Evolutionary conservation across 2,888 invertebrate genomes (phyloP).

Genomic region (Oasisia sp.): DNA sequence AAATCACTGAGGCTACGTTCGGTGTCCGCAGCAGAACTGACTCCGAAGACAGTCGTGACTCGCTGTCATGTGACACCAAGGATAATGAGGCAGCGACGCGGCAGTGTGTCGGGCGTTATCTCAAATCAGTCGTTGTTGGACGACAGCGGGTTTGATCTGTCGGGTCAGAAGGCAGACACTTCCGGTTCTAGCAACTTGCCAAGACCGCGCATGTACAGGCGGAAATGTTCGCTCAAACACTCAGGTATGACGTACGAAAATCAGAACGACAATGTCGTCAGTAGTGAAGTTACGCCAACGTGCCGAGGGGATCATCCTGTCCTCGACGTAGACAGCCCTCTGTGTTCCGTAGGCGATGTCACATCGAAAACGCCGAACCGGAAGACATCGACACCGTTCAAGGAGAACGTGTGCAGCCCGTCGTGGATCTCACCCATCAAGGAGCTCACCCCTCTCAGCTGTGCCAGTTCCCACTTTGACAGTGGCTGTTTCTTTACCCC

Average conservation of each 20-base stretch:
- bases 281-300: background rate
- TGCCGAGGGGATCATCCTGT: background rate
- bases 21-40: background rate
- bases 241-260: background rate
- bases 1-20: constrained; percentile 1
- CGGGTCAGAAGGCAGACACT: background rate
- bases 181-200: background rate
- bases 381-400: background rate
- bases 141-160: background rate
- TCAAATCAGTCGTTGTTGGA: background rate
- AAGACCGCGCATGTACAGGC: background rate
- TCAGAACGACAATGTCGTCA: background rate
- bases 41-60: background rate
- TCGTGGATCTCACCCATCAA: constrained; percentile 3
- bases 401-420: background rate
- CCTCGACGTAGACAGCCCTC: background rate
- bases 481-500: constrained; percentile 4
- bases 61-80: background rate
- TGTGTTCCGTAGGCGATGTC: background rate
- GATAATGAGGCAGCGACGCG: constrained; percentile 13
- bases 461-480: background rate
- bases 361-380: background rate
- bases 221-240: background rate
- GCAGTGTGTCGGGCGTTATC: background rate
- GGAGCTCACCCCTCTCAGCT: background rate